Base-by-base conservation (phyloP, 2,888 invertebrate species). In the Metacarcinus magister region DNA sequence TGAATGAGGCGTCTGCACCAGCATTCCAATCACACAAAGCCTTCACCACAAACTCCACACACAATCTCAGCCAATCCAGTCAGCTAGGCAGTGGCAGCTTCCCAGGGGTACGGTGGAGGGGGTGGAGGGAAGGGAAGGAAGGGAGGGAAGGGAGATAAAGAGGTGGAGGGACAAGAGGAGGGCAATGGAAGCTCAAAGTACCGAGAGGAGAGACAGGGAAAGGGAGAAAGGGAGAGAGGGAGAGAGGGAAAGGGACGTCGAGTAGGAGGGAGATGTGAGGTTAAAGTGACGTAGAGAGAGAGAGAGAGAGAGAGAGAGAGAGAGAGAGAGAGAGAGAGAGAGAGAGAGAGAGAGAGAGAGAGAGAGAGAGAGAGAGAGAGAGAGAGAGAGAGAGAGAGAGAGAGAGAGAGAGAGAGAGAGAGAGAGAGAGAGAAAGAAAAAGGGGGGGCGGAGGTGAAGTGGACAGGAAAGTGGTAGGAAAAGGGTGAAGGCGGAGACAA, bases 271-370 rank as follows among this genome's bases (percentile, higher is more conserved):
- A 67, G 67, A 23, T 19, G 67, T 2, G 48, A 48, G 10, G 48
- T 10, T 48, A 48, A 48, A 48, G 48, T 48, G 67, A 67, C 19
- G 67, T 13, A 13, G 67, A 60, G 60, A 60, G 60, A 60, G 60
- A 67, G 67, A 67, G 67, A 67, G 67, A 67, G 67, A 67, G 67
- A 67, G 67, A 90, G 90, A 90, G 90, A 90, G 90, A 90, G 90
- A 90, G 90, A 90, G 90, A 90, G 90, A 90, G 90, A 90, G 90
- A 90, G 90, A 90, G 90, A 90, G 90, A 90, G 90, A 90, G 90
- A 90, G 90, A 90, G 90, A 90, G 90, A 90, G 90, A 90, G 90
- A 90, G 90, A 90, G 90, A 90, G 90, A 90, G 90, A 90, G 39
- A 90, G 32, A 90, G 90, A 90, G 32, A 90, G 90, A 90, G 32